Conservation (phyloP, 2,113 vertebrate genomes). For the Erythrolamprus reginae region DNA sequence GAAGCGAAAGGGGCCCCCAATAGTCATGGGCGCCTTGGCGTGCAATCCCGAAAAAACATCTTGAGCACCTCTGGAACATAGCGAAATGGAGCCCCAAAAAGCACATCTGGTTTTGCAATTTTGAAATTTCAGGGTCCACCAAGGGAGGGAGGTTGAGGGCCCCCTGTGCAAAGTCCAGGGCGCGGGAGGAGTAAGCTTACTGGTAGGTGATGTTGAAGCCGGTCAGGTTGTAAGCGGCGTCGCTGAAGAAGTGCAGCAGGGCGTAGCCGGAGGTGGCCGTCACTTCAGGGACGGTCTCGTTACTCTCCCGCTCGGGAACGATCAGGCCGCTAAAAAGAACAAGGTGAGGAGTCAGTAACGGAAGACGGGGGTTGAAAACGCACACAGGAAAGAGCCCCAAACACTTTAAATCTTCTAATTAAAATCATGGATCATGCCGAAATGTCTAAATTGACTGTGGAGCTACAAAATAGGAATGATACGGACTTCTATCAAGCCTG, state of each 20-base stretch:
- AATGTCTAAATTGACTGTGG: too few relatives aligned
- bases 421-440: too few relatives aligned
- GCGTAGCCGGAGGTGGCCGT: constrained; percentile 86
- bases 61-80: too few relatives aligned
- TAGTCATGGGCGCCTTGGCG: too few relatives aligned
- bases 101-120: background rate
- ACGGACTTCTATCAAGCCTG: too few relatives aligned
- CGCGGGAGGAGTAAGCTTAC: constrained; percentile 53
- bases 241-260: constrained; percentile 96
- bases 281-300: constrained; percentile 91
- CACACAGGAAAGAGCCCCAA: too few relatives aligned
- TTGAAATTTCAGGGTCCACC: too few relatives aligned
- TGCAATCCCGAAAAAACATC: too few relatives aligned
- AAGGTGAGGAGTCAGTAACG: background rate
- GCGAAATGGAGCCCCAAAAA: too few relatives aligned
- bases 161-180: background rate
- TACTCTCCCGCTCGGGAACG: constrained; percentile 88
- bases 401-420: too few relatives aligned
- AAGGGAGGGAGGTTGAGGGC: background rate
- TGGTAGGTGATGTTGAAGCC: constrained; percentile 97
- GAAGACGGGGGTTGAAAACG: background rate
- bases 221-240: constrained; percentile 96
- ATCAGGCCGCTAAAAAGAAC: constrained; percentile 83
- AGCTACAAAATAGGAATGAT: too few relatives aligned
- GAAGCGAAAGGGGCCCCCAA: too few relatives aligned